Evolutionary conservation across 2,888 invertebrate genomes (phyloP).

Genomic region (Nomada ferruginata): DNA sequence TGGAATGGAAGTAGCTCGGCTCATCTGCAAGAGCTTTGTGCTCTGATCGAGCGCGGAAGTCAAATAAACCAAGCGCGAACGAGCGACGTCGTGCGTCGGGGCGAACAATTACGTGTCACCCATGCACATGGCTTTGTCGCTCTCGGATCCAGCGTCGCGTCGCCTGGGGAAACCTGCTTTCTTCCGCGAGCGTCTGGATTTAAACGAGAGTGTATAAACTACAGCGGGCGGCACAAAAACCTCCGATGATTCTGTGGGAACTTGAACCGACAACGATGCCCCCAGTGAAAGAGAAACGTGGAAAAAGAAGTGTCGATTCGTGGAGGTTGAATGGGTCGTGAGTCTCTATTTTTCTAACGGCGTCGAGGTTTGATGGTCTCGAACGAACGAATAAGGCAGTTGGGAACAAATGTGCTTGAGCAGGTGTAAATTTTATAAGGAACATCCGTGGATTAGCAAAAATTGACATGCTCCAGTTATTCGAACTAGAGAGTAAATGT

Average conservation of each 20-base stretch:
- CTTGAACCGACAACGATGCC: not conserved
- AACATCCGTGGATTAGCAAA: slow-evolving; percentile 4
- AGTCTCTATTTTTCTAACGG: too few species aligned
- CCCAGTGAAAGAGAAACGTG: not conserved
- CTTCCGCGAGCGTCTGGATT: slow-evolving; percentile 35
- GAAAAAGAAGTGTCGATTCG: too few species aligned
- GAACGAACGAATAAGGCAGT: not conserved
- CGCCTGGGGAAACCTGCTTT: slow-evolving; percentile 28
- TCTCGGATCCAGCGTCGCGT: slow-evolving; percentile 39
- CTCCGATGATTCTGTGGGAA: not conserved
- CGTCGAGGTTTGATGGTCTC: not conserved
- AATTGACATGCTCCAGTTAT: slow-evolving; percentile 5
- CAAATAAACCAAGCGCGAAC: slow-evolving; percentile 67
- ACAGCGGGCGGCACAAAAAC: not conserved
- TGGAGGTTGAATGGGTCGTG: too few species aligned
- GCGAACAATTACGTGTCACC: slow-evolving; percentile 68
- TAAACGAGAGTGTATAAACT: not conserved
- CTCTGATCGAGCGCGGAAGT: slow-evolving; percentile 52
- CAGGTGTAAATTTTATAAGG: not conserved
- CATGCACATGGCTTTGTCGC: slow-evolving; percentile 65
- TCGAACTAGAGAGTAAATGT: not conserved
- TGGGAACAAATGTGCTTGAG: not conserved
- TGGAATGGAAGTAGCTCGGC: slow-evolving; percentile 55
- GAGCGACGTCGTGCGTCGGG: slow-evolving; percentile 29
- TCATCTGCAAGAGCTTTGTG: slow-evolving; percentile 54